Conservation (phyloP, 2,113 vertebrate species). For the western clawed frog (Xenopus tropicalis) region UCB_Xtro_10.0 CM004443.2:53574501-53575000, state of each 20-base stretch:
- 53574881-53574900: not conserved
- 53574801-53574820: slow-evolving; percentile 10
- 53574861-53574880: no score
- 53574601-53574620: slow-evolving; percentile 20
- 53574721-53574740: slow-evolving; percentile 45
- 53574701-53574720: slow-evolving; percentile 47
- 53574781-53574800: slow-evolving; percentile 30
- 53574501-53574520: no score
- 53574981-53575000: no score
- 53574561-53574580: not conserved
- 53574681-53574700: slow-evolving; percentile 45
- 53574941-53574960: no score
- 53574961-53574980: no score
- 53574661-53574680: slow-evolving; percentile 56
- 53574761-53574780: slow-evolving; percentile 43
- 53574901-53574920: no score
- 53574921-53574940: no score
- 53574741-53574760: slow-evolving; percentile 48
- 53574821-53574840: slow-evolving; percentile 6
- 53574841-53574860: no score
- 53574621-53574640: slow-evolving; percentile 25
- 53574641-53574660: slow-evolving; percentile 47
- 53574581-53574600: no score
- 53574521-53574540: no score
- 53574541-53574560: no score